phyloP scores from a whole-genome alignment of 2,113 vertebrate genomes.

The Lepisosteus osseus region DNA sequence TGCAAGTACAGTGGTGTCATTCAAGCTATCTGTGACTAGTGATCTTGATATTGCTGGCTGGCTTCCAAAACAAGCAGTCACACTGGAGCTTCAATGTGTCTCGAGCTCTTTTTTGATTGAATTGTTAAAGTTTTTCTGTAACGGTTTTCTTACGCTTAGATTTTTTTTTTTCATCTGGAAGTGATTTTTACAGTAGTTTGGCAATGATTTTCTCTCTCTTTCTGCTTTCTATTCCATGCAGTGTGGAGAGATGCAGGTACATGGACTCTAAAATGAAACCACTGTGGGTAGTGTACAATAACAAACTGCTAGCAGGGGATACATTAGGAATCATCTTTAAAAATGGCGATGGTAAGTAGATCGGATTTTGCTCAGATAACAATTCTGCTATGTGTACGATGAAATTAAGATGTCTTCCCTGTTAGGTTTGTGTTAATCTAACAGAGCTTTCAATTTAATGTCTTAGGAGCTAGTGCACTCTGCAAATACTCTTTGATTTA shows the following conservation, averaged over 20 bases:
- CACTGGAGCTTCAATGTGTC: too few species aligned
- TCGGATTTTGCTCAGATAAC: neutral
- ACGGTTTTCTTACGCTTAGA: neutral
- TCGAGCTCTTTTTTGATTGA: too few species aligned
- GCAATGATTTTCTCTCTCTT: neutral
- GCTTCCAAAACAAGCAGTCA: neutral
- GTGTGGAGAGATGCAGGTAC: constrained; percentile 91
- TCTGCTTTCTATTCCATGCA: constrained; percentile 43
- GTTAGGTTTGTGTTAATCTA: too few species aligned
- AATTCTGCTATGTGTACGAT: too few species aligned
- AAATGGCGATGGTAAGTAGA: constrained; percentile 88
- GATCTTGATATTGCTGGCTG: neutral
- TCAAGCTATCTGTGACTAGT: neutral
- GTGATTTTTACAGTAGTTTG: too few species aligned
- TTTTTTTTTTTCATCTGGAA: neutral
- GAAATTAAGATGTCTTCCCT: neutral
- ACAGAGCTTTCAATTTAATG: too few species aligned
- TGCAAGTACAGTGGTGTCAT: neutral
- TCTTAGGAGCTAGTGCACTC: too few species aligned
- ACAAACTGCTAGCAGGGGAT: constrained; percentile 85
- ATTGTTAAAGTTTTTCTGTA: too few species aligned
- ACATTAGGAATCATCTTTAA: constrained; percentile 93
- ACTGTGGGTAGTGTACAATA: constrained; percentile 94
- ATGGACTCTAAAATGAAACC: constrained; percentile 99
- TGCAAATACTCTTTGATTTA: too few species aligned